These are phyloP conservation scores for Chymomyza caudatula DNA, from an alignment of 2,888 invertebrate species.

Conservation along the genomic window DNA sequence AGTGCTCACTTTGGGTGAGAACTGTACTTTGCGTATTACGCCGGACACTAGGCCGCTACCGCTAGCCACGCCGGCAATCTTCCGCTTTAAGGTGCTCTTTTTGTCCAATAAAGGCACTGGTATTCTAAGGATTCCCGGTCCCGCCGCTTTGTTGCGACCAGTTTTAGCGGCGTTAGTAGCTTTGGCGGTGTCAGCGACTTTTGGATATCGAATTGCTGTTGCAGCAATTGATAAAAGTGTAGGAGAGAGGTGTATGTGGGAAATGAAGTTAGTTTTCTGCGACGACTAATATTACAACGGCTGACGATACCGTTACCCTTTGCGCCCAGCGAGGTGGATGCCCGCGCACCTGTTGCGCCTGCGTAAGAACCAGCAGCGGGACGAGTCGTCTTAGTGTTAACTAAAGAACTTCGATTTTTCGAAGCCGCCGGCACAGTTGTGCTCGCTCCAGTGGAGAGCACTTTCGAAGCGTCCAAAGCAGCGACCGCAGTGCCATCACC, in stretches of 20 bases:
- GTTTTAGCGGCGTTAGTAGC: background rate
- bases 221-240: background rate
- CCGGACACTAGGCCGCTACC: too few species aligned
- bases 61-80: background rate
- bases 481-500: too few species aligned
- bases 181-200: background rate
- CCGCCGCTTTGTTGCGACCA: too few species aligned
- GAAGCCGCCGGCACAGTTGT: too few species aligned
- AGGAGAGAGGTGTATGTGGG: background rate
- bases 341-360: conserved; percentile 9
- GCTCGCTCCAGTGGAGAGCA: too few species aligned
- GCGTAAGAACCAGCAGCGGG: too few species aligned
- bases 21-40: background rate
- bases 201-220: background rate
- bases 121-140: too few species aligned
- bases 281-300: background rate
- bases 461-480: too few species aligned
- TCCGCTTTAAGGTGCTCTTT: background rate
- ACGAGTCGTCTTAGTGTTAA: too few species aligned
- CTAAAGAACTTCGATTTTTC: too few species aligned
- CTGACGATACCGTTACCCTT: conserved; percentile 41
- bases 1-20: background rate
- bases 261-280: background rate
- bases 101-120: too few species aligned
- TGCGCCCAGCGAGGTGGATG: too few species aligned